Evolutionary conservation across 2,888 invertebrate genomes (phyloP), one percentile per base, ranked within the genome.

Genomic region (Chydorus sphaericus): DNA sequence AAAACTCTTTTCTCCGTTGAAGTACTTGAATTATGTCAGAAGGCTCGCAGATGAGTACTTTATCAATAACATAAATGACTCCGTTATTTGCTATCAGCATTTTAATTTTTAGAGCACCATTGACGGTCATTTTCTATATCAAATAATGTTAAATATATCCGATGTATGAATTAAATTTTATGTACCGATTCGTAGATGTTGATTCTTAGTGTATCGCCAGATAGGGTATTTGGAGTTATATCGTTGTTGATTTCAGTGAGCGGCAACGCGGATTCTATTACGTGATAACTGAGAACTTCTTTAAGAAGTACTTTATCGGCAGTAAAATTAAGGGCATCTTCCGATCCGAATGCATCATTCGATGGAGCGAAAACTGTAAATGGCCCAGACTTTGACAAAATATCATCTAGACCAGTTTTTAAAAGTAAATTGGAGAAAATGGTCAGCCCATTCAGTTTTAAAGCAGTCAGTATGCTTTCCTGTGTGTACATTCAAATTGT

Each of bases 51-150:
- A 10, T 8, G 8, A 58, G 51, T 31, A 58, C 58, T 33, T 28
- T 53, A 26, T 57, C 53, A 18, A 58, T 53, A 7, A 58, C 53
- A 37, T 57, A 49, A 29, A 56, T 50, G 31, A 70, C 59, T 54
- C 58, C 58, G 48, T 58, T 58, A 39, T n/a, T 29, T 11, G 58
- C 57, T 16, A 8, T n/a, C 14, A 58, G 33, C 14, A 14, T 33
- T 14, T 14, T 33, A 10, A 33, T 10, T 14, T 14, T 33, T 14
- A 33, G 14, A 10, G 33, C 33, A 8, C 33, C 33, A 14, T 33
- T 33, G 33, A 33, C 8, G 14, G 33, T 33, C 14, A 33, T 33
- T 8, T 10, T 33, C 33, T 33, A 10, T 33, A 33, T 33, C 14
- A 10, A 33, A 33, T 33, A 33, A 33, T 33, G 14, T 33, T 33